Evolutionary conservation across 2,113 vertebrate species (phyloP), one percentile per base, ranked within the genome.

Genomic region (Apeltes quadracus): DNA sequence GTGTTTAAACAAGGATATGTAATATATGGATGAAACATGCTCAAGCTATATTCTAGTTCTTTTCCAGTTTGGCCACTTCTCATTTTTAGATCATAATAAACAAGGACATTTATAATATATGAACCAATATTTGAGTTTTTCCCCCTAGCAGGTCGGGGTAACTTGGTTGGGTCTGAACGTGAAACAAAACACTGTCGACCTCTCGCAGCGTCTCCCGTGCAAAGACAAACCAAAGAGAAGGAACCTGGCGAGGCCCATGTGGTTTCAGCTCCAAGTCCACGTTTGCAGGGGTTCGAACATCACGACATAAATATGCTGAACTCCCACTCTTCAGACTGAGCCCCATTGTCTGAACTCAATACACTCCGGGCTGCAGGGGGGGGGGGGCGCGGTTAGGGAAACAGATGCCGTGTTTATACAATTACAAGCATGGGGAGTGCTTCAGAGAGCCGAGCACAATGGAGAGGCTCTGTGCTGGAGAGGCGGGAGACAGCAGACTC

Each of bases 361-460:
- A 78, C 82, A 75, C 78, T 61, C 79, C 32, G 75, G 61, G 55
- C 80, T 68, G 76, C 29, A 72, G 83, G 88, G 53, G 84, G 91
- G 91, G 72, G 79, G 83, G 88, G 53, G 84, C 90, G 91, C 74
- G 79, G 85, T 84, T 56, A 65, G 86, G 67, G 83, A 88, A 88
- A 88, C 85, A 79, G 77, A 92, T 85, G 86, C 90, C 50, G 77
- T 94, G 90, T 94, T 93, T 92, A 92, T 92, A 90, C 88, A 91
- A 94, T 94, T 92, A 93, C 81, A 65, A 78, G 69, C 63, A 73
- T 9, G 69, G 81, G 84, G 86, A 86, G 86, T 75, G 78, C 84
- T 85, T 86, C 57, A 74, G 76, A 79, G 81, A 76, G 38, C 38
- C 22, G 51, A 61, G 82, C 86, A 93, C 90, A 93, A 93, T 81